Evolutionary conservation across 1,140 invertebrate species (phyloP), one percentile per base, ranked within the genome.

Genomic region (Temnothorax longispinosus): DNA sequence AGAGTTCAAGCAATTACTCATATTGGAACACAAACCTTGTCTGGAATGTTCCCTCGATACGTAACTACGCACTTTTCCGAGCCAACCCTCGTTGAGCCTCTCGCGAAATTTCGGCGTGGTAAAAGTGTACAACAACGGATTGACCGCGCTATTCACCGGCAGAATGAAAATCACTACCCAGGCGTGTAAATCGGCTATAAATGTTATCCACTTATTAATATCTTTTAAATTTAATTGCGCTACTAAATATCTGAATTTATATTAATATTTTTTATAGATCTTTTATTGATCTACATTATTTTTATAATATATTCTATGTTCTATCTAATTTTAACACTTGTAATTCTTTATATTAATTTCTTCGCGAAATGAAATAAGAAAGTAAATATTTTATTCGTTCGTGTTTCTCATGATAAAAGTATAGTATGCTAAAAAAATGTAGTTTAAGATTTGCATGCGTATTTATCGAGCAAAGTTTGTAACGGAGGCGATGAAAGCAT

Each of bases 81-180:
- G 89, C 89, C 93, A 95, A 18, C 89, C 89, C 10, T 93, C 88
- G 58, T 71, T 92, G 38, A 96, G 90, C 89, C 96, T 95, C 90
- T 96, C 95, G 3, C 96, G 95, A 92, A 96, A 97, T 92, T 97
- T 97, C 0, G 97, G 96, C 5, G 97, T 97, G 0, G 97, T 97
- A 74, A 98, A 97, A 7, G 97, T 98, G 91, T 98, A 98, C 0
- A 98, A 94, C 1, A 98, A 92, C 1, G 98, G 98, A 94, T 98
- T 98, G 0, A 98, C 94, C 0, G 97, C 97, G 0, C 97, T 97
- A 93, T 98, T 98, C 0, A 98, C 96, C 0, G 98, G 98, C 10
- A 98, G 91, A 60, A 98, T 96, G 85, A 98, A 98, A 7, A 98
- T 96, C 0, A 97, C 97, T 1, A 98, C 94, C 97, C 97, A 98